A percentile compares a stretch with the other conserved stretches of the same genome.
Conservation (phyloP, 2,797 vertebrate species). For the Linurgus olivaceus region DNA sequence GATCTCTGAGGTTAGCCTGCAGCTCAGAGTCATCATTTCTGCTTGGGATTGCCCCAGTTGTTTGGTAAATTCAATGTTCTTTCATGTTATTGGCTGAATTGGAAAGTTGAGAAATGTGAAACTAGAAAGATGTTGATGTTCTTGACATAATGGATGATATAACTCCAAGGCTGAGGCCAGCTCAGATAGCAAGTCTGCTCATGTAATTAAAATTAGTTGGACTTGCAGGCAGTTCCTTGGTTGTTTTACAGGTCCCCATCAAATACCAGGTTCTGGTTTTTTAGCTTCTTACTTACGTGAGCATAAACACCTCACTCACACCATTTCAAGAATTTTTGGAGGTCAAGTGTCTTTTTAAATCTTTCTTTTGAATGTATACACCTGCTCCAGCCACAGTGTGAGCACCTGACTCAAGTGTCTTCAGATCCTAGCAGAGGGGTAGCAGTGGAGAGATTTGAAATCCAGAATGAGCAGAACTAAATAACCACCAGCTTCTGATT, state of each 20-base stretch:
- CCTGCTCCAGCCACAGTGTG: not conserved
- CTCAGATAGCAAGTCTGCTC: not conserved
- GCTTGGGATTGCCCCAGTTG: not conserved
- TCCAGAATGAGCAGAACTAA: not conserved
- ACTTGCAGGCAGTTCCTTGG: not conserved
- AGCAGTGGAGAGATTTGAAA: not conserved
- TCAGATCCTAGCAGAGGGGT: not conserved
- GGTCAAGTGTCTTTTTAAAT: not conserved
- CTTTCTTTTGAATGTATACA: not conserved
- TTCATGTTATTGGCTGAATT: constrained; percentile 32
- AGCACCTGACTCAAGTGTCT: not conserved
- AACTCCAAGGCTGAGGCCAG: not conserved
- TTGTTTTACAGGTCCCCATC: not conserved
- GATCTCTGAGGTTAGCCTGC: not conserved
- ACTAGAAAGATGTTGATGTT: constrained; percentile 7
- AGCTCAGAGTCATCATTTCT: not conserved
- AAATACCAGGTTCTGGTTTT: not conserved
- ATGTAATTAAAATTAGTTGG: not conserved
- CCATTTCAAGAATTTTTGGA: not conserved
- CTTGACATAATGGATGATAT: not conserved
- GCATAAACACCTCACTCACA: not conserved
- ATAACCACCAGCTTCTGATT: not conserved
- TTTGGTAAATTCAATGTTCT: constrained; percentile 55
- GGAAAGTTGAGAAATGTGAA: constrained; percentile 39
- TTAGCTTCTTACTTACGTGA: not conserved